A percentile compares a stretch with the other conserved stretches of the same genome.
phyloP scores from a whole-genome alignment of 2,888 invertebrate species.

The Tipula vernalis region DNA sequence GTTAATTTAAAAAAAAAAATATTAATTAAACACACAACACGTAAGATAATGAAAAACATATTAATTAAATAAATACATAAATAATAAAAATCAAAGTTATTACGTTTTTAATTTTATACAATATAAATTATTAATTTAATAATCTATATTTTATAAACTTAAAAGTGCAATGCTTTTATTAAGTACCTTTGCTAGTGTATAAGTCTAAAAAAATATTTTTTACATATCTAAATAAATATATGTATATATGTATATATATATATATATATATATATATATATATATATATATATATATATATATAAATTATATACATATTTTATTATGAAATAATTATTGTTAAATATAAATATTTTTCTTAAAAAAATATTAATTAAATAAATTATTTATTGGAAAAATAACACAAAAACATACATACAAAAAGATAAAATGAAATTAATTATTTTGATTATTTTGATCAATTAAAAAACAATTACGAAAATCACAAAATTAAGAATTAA shows the following conservation, averaged over 20 bases:
- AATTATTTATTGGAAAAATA: neutral
- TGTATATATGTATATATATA: too few species aligned
- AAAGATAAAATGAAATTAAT: neutral
- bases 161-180: neutral
- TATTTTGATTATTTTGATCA: neutral
- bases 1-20: neutral
- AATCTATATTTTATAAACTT: neutral
- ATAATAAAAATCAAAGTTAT: neutral
- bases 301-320: neutral
- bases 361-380: neutral
- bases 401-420: neutral
- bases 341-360: neutral
- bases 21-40: neutral
- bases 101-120: neutral
- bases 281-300: neutral
- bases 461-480: neutral
- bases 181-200: conserved; percentile 8
- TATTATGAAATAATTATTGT: neutral
- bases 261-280: neutral
- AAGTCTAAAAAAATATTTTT: neutral
- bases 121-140: neutral
- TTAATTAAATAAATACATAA: neutral
- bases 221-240: neutral
- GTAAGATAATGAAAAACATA: neutral
- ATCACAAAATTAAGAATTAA: neutral